Conservation (phyloP, 2,797 vertebrate species). For the Chelmon rostratus region DNA sequence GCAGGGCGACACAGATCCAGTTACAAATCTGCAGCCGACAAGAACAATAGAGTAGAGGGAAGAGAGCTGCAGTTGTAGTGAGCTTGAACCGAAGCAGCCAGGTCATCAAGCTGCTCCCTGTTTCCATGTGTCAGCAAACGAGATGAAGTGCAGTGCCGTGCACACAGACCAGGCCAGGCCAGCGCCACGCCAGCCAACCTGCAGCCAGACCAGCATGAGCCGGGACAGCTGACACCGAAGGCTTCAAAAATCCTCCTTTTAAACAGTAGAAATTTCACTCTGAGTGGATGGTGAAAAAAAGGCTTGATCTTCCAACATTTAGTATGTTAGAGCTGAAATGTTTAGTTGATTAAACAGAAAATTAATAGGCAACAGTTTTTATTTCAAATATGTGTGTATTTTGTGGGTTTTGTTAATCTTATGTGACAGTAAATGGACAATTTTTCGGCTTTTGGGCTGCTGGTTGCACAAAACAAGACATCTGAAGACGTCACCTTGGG, state of each 20-base stretch:
- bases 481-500: neutral
- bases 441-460: neutral
- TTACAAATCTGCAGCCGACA: slow-evolving; percentile 54
- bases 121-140: slow-evolving; percentile 70
- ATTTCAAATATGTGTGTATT: neutral
- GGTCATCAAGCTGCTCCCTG: slow-evolving; percentile 64
- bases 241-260: neutral
- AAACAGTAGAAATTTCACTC: neutral
- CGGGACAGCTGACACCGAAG: neutral
- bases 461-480: neutral
- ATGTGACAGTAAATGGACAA: neutral
- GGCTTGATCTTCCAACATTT: neutral
- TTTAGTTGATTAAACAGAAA: neutral
- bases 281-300: neutral
- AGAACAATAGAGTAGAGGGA: slow-evolving; percentile 52
- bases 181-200: slow-evolving; percentile 18
- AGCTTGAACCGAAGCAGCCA: slow-evolving; percentile 50
- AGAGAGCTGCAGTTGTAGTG: slow-evolving; percentile 45
- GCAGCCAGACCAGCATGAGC: neutral
- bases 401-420: neutral
- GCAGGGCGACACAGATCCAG: slow-evolving; percentile 37
- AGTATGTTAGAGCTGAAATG: neutral
- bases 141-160: slow-evolving; percentile 37
- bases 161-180: slow-evolving; percentile 26
- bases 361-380: too few relatives aligned